Base-by-base conservation (phyloP, 2,888 invertebrate species). In the Cryptophagus acutangulus region DNA sequence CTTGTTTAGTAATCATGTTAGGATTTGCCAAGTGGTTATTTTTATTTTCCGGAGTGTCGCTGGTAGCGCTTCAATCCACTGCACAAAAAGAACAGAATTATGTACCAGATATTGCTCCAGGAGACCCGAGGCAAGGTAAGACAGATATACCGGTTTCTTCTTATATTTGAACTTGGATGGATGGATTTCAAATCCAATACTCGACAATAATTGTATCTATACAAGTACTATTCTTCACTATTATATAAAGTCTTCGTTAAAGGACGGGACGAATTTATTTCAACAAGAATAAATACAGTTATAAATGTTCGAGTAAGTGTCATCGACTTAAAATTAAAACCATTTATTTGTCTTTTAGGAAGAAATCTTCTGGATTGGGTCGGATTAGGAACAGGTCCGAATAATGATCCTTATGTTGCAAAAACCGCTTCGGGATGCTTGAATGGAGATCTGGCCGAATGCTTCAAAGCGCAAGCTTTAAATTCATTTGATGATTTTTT, bases 401-500 rank as follows among this genome's bases (percentile, higher is more conserved):
- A 87, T 56, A 79, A 81, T 35, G 87, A 88, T 68, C 87, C 87
- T 1, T 89, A 85, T 67, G 70, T 87, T 53, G 80, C 84, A 34
- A 80, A 77, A 59, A 75, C 82, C 1, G 87, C 87, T 39, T 74
- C 81, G 47, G 83, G 80, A 47, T 89, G 88, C 55, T 69, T 88
- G 40, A 79, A 75, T 45, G 88, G 88, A 2, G 87, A 89, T 63
- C 70, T 89, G n/a, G 83, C 87, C 0, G 87, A 88, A 61, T 89
- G 88, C 62, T 88, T 89, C 63, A 88, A 89, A 60, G 87, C 86
- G 0, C 81, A 84, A 50, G 87, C 88, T 0, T 65, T 89, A 35
- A 74, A 76, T 39, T 82, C 84, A 0, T 81, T 89, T 41, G 82
- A 85, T 36, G 86, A 87, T 38, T 87, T 89, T 66, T 87, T 89